Conservation (phyloP, 2,888 invertebrate species). For the Drosophila histrio region DNA sequence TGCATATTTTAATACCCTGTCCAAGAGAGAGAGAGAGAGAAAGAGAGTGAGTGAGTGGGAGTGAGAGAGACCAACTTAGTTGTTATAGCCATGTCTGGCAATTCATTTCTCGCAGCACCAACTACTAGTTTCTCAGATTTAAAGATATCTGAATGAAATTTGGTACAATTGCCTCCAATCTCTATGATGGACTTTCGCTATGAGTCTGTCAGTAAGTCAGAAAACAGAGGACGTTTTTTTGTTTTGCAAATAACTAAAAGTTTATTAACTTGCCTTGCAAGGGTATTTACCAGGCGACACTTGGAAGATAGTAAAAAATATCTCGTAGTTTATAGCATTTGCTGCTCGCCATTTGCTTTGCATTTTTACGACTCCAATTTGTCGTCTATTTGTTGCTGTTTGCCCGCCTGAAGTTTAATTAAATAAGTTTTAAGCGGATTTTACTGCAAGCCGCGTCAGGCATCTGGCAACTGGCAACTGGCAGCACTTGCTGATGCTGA, state of each 20-base stretch:
- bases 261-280: conserved; percentile 4
- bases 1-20: conserved; percentile 66
- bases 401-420: conserved; percentile 68
- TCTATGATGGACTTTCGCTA: no score
- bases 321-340: conserved; percentile 44
- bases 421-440: conserved; percentile 80
- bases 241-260: neutral
- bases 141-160: neutral
- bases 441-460: conserved; percentile 30
- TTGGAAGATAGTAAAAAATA: neutral
- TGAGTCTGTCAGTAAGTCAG: neutral
- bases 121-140: neutral
- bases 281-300: conserved; percentile 22
- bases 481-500: neutral
- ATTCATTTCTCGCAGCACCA: neutral
- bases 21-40: neutral
- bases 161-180: neutral
- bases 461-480: conserved; percentile 32
- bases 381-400: conserved; percentile 52
- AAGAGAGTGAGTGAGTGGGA: no score
- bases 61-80: conserved; percentile 1
- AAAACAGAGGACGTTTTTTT: no score
- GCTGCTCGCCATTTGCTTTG: conserved; percentile 64
- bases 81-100: conserved; percentile 4
- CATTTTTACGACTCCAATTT: conserved; percentile 72